phyloP scores from a whole-genome alignment of 1,140 invertebrate species.

The Leptonema lineaticorne region DNA sequence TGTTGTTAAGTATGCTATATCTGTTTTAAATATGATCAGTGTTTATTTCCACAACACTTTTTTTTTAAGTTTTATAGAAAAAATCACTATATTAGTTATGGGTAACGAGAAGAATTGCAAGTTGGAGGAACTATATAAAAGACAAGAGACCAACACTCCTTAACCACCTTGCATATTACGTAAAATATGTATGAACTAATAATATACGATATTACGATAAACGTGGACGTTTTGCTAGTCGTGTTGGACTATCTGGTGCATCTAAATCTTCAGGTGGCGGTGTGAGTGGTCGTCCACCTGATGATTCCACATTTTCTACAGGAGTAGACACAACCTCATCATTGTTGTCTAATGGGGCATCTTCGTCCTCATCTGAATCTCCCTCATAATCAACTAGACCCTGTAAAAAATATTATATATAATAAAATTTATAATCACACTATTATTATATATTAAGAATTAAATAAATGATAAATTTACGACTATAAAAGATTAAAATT shows the following conservation, averaged over 20 bases:
- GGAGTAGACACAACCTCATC: constrained; percentile 5
- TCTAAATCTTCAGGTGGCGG: constrained; percentile 7
- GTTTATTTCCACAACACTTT: constrained; percentile 20
- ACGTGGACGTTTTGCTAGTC: constrained; percentile 47
- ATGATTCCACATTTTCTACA: constrained; percentile 47
- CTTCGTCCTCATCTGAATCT: constrained; percentile 92
- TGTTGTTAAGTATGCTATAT: not conserved
- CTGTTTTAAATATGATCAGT: not conserved
- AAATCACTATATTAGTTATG: constrained; percentile 9
- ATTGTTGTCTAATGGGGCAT: constrained; percentile 55
- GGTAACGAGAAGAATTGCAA: constrained; percentile 21
- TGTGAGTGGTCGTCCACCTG: constrained; percentile 12
- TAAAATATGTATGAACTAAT: too few relatives aligned
- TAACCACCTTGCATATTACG: not conserved
- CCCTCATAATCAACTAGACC: constrained; percentile 95
- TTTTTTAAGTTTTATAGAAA: not conserved
- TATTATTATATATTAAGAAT: too few relatives aligned
- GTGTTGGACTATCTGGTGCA: constrained; percentile 16
- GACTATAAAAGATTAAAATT: too few relatives aligned
- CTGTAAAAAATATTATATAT: constrained; percentile 59
- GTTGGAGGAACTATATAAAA: constrained; percentile 17
- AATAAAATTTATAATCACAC: too few relatives aligned
- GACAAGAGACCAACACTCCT: constrained; percentile 11
- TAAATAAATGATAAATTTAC: not conserved
- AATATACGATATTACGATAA: constrained; percentile 50